phyloP scores from a whole-genome alignment of 2,797 vertebrate genomes.

The Staurois parvus region DNA sequence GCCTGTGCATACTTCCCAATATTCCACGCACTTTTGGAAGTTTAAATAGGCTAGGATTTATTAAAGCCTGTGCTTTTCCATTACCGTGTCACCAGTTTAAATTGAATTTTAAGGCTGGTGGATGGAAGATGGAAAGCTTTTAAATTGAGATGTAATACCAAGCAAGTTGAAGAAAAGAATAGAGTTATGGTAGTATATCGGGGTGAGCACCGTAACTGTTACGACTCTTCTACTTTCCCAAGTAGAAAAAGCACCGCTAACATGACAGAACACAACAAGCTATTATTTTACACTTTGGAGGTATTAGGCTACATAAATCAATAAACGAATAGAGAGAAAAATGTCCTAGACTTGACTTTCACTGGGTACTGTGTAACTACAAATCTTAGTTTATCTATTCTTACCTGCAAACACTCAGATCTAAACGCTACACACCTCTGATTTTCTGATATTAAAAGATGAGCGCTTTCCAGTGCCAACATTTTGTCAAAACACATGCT shows the following conservation, averaged over 20 bases:
- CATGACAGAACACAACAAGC: not conserved
- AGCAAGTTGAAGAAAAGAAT: not conserved
- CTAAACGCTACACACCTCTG: too few relatives aligned
- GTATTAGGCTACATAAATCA: not conserved
- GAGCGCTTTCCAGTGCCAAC: too few relatives aligned
- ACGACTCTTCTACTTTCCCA: not conserved
- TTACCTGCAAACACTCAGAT: not conserved
- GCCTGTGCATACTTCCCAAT: not conserved
- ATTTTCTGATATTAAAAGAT: too few relatives aligned
- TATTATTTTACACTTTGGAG: not conserved
- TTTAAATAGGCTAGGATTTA: slow-evolving; percentile 37
- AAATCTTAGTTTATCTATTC: not conserved
- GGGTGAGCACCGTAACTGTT: not conserved
- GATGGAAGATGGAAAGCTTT: slow-evolving; percentile 33
- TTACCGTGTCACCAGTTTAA: slow-evolving; percentile 15
- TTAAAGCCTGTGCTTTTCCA: slow-evolving; percentile 17
- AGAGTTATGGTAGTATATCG: not conserved
- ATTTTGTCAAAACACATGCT: too few relatives aligned
- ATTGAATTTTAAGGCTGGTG: slow-evolving; percentile 24
- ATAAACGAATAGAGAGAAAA: not conserved
- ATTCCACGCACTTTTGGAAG: not conserved
- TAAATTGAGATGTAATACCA: slow-evolving; percentile 24
- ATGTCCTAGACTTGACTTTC: not conserved
- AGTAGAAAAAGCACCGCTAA: not conserved
- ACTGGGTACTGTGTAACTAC: not conserved